These are phyloP conservation scores for Bruchidius siliquastri DNA, from an alignment of 2,888 invertebrate genomes.

Conservation along the genomic window DNA sequence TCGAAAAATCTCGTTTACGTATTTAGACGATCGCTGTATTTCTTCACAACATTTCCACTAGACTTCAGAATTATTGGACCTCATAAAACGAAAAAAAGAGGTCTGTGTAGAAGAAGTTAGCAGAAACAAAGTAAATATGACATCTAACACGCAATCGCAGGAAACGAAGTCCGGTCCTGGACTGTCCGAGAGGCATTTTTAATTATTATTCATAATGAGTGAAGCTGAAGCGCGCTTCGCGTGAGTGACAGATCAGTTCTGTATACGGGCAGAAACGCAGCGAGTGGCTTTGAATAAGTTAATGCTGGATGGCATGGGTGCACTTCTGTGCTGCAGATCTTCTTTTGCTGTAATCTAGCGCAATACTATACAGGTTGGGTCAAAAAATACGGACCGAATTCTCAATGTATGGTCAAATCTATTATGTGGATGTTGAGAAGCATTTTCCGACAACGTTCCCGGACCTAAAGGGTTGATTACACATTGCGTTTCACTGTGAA, in stretches of 20 bases:
- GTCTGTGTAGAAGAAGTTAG: background rate
- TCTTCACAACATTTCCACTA: too few relatives aligned
- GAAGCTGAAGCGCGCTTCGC: slow-evolving; percentile 44
- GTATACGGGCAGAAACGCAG: slow-evolving; percentile 8
- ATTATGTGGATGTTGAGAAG: too few relatives aligned
- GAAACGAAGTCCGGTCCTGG: slow-evolving; percentile 13
- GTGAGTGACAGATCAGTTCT: slow-evolving; percentile 45
- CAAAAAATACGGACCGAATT: too few relatives aligned
- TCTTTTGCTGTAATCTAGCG: background rate
- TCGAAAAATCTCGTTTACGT: background rate
- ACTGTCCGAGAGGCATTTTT: slow-evolving; percentile 22
- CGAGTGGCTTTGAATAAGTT: background rate
- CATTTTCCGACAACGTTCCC: too few relatives aligned
- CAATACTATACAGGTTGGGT: background rate
- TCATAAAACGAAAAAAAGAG: too few relatives aligned
- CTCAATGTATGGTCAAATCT: too few relatives aligned
- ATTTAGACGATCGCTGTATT: too few relatives aligned
- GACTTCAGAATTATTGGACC: too few relatives aligned
- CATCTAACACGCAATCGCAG: background rate
- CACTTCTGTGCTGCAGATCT: background rate
- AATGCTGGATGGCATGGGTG: background rate
- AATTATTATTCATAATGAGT: slow-evolving; percentile 46
- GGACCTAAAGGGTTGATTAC: too few relatives aligned
- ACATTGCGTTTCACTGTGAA: too few relatives aligned
- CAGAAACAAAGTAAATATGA: background rate